Conservation (phyloP, 2,888 invertebrate genomes). For the Spilarctia lutea region DNA sequence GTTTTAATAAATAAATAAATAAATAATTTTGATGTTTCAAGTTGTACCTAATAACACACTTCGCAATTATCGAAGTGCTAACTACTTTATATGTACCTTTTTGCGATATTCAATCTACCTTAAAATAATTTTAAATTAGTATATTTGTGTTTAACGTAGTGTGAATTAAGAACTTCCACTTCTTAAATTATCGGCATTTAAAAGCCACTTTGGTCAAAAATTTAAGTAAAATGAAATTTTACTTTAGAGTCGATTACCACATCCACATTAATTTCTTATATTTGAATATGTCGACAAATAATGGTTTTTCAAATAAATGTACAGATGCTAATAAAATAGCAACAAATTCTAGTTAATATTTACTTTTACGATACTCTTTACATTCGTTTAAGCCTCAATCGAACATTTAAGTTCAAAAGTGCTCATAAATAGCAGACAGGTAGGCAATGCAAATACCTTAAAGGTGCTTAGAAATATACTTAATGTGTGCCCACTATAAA, state of each 20-base stretch:
- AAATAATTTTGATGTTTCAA: background rate
- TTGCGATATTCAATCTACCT: background rate
- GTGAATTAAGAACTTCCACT: background rate
- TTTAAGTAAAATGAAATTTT: background rate
- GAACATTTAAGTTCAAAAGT: constrained; percentile 11
- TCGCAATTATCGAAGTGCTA: background rate
- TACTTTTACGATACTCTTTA: constrained; percentile 15
- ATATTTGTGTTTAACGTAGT: background rate
- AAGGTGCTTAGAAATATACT: constrained; percentile 10
- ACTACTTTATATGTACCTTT: background rate
- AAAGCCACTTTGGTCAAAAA: background rate
- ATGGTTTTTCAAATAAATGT: background rate
- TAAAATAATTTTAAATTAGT: background rate
- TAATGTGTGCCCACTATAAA: constrained; percentile 29
- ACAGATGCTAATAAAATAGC: constrained; percentile 8
- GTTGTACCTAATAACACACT: background rate
- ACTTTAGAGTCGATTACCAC: background rate
- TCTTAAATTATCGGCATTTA: background rate
- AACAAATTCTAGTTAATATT: constrained; percentile 19
- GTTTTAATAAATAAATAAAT: no score
- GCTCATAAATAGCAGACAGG: constrained; percentile 14
- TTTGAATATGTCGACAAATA: background rate
- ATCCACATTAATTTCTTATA: background rate
- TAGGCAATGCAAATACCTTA: constrained; percentile 33
- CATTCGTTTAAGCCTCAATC: constrained; percentile 12